Conservation (phyloP, 2,113 vertebrate species). For the Bubo blakistoni region DNA sequence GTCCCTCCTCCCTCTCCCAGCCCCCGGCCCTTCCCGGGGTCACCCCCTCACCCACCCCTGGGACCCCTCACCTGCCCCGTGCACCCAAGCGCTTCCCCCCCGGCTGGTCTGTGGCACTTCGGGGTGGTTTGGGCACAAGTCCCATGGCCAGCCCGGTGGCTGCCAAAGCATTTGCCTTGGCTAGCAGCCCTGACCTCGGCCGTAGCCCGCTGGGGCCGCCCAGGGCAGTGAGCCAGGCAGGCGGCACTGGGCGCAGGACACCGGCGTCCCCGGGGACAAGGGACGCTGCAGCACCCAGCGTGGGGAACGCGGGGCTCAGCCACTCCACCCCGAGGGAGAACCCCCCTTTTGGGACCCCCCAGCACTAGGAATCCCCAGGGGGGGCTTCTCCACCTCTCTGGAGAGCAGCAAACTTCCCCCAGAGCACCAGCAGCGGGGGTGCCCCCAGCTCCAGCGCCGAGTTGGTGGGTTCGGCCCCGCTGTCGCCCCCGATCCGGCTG, state of each 20-base stretch:
- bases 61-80: background rate
- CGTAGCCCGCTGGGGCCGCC: background rate
- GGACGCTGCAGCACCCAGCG: background rate
- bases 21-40: too few species aligned
- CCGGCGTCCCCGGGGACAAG: rapidly evolving
- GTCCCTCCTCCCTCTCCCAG: too few species aligned
- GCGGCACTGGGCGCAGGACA: rapidly evolving
- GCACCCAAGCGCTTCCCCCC: background rate
- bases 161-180: background rate
- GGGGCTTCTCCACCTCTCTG: background rate
- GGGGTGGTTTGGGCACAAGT: background rate
- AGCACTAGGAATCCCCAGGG: rapidly evolving
- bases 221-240: background rate
- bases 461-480: background rate
- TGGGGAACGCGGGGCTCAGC: background rate
- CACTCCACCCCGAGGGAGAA: rapidly evolving
- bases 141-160: background rate
- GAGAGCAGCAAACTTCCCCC: background rate
- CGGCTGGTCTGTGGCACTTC: background rate
- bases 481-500: background rate
- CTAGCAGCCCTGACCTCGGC: background rate
- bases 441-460: background rate
- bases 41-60: background rate
- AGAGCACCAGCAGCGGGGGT: too few species aligned
- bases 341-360: background rate